Evolutionary conservation across 2,888 invertebrate genomes (phyloP).

Genomic region (Alloplasta piceator): DNA sequence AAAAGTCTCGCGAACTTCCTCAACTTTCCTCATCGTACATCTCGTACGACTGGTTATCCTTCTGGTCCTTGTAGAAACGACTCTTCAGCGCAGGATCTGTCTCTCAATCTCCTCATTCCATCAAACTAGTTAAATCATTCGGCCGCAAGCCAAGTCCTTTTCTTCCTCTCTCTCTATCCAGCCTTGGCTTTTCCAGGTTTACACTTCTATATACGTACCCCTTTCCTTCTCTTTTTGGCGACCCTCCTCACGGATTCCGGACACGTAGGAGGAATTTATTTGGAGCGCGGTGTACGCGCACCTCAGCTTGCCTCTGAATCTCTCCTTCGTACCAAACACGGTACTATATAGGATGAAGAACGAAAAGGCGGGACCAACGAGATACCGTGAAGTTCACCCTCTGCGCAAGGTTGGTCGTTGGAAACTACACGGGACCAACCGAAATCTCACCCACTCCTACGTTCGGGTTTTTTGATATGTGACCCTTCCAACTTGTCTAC

Average conservation of each 20-base stretch:
- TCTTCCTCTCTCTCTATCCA: background rate
- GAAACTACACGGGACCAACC: conserved; percentile 4
- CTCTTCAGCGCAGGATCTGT: background rate
- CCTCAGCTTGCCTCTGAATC: conserved; percentile 63
- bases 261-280: conserved; percentile 82
- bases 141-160: conserved; percentile 68
- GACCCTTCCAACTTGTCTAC: conserved; percentile 65
- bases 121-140: conserved; percentile 76
- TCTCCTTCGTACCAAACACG: conserved; percentile 23
- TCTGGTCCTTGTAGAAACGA: conserved; percentile 33
- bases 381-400: conserved; percentile 71
- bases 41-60: conserved; percentile 43
- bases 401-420: conserved; percentile 22
- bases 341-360: conserved; percentile 16
- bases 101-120: conserved; percentile 55
- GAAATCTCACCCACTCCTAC: conserved; percentile 12
- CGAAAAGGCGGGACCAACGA: conserved; percentile 45
- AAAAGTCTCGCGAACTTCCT: conserved; percentile 37
- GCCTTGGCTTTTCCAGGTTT: background rate
- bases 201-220: background rate
- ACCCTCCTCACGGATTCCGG: conserved; percentile 72
- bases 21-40: conserved; percentile 33
- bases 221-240: background rate
- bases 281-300: conserved; percentile 76
- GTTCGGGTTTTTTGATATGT: conserved; percentile 67